Evolutionary conservation across 2,113 vertebrate genomes (phyloP), one percentile per base, ranked within the genome.

Genomic region (Microtus richardsoni): DNA sequence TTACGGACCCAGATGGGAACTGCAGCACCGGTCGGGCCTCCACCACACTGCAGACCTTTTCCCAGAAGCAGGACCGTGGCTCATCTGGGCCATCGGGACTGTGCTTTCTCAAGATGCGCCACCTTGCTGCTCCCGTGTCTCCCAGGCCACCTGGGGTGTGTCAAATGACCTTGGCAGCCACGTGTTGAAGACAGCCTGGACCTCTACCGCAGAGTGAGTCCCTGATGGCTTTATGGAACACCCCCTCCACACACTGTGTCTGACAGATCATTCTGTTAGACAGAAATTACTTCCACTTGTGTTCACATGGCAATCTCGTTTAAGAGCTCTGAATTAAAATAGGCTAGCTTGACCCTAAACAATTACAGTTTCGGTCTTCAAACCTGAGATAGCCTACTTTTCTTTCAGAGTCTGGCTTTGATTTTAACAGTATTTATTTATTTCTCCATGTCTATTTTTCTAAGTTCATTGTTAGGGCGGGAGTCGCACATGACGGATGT

Each of bases 361-460:
- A 52, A 88, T 88, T 62, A 22, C 6, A 66, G 28, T 39, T 89
- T 88, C 22, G 12, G 64, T 93, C 54, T 93, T 95, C 79, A 93
- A 79, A 92, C n/a, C 70, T 84, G 77, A 95, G 49, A 22, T 58
- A 88, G 5, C 17, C 39, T 16, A 19, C 28, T 78, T 39, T 47
- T 33, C 49, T 28, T 58, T 47, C 41, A 54, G 36, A 73, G 10
- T 21, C 77, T 85, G 94, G 41, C 62, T 36, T 96, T 89, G 79
- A 22, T 93, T 74, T 91, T 88, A 44, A 24, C 26, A 7, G 79
- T 79, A 70, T 93, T 91, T 79, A 70, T 93, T 91, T 89, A 49
- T 86, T 85, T 84, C 12, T 73, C n/a, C 77, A 33, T 22, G 44
- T 85, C 2, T 44, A 33, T 62, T 64, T 64, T 84, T 84, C 54